These are phyloP conservation scores for Montipora efflorescens DNA, from an alignment of 64 coral and sea anemone genomes.

Conservation along the genomic window DNA sequence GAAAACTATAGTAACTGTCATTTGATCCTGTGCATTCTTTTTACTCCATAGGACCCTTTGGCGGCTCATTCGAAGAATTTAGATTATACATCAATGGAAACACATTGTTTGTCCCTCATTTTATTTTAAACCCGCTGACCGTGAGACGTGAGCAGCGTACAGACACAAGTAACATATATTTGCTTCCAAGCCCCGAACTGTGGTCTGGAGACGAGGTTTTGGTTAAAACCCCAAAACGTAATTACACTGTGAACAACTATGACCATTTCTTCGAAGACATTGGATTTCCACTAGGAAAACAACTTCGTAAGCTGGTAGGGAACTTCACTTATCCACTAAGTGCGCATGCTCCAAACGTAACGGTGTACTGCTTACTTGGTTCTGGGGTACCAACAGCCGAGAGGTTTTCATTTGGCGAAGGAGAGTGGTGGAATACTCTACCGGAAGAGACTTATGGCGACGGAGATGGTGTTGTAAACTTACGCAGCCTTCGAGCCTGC, in stretches of 20 bases:
- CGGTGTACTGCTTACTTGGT: constrained; percentile 76
- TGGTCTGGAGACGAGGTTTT: constrained; percentile 82
- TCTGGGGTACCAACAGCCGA: constrained; percentile 59
- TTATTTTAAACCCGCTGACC: constrained; percentile 77
- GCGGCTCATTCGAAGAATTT: constrained; percentile 71
- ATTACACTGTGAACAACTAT: constrained; percentile 77
- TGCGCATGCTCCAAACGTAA: constrained; percentile 72
- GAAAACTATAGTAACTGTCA: no score
- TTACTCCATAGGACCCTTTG: constrained; percentile 69
- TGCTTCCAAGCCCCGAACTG: constrained; percentile 84
- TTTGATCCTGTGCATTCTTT: not conserved
- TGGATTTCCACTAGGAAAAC: constrained; percentile 66
- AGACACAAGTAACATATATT: constrained; percentile 67
- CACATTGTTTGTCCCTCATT: constrained; percentile 69
- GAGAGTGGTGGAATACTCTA: constrained; percentile 73
- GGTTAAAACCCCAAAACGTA: constrained; percentile 65
- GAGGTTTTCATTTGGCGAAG: constrained; percentile 52
- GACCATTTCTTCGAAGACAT: constrained; percentile 86
- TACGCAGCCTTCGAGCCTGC: constrained; percentile 72
- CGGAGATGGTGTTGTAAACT: constrained; percentile 82
- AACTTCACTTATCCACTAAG: constrained; percentile 64
- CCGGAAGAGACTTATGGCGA: constrained; percentile 70
- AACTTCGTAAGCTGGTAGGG: constrained; percentile 48
- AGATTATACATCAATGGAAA: constrained; percentile 76
- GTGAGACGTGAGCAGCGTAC: constrained; percentile 80